These are phyloP conservation scores for Leptinotarsa undecemlineata DNA, from an alignment of 1,140 invertebrate genomes.

Conservation along the genomic window DNA sequence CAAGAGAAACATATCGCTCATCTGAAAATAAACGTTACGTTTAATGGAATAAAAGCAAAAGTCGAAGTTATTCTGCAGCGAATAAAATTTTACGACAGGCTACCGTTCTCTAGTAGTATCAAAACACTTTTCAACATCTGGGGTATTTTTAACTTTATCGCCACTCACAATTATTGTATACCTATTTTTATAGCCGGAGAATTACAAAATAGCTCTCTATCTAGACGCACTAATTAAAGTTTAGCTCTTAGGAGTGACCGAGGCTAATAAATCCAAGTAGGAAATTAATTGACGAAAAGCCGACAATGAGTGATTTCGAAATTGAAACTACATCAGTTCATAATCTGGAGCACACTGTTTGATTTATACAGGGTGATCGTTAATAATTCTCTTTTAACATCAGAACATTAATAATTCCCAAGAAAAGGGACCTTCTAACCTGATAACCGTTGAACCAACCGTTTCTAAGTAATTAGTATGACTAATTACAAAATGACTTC, in stretches of 20 bases:
- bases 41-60: too few relatives aligned
- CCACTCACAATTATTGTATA: not conserved
- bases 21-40: too few relatives aligned
- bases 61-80: too few relatives aligned
- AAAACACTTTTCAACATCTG: not conserved
- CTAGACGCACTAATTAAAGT: not conserved
- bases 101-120: not conserved
- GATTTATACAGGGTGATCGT: too few relatives aligned
- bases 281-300: not conserved
- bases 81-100: too few relatives aligned
- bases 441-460: too few relatives aligned
- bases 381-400: too few relatives aligned
- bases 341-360: not conserved
- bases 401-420: too few relatives aligned
- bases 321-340: not conserved
- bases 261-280: not conserved
- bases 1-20: too few relatives aligned
- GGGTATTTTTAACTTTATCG: not conserved
- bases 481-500: too few relatives aligned
- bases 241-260: not conserved
- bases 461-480: too few relatives aligned
- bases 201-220: not conserved
- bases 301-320: not conserved
- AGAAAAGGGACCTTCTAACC: too few relatives aligned
- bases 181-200: constrained; percentile 1